Conservation (phyloP, 2,888 invertebrate genomes). For the Chydorus sphaericus region DNA sequence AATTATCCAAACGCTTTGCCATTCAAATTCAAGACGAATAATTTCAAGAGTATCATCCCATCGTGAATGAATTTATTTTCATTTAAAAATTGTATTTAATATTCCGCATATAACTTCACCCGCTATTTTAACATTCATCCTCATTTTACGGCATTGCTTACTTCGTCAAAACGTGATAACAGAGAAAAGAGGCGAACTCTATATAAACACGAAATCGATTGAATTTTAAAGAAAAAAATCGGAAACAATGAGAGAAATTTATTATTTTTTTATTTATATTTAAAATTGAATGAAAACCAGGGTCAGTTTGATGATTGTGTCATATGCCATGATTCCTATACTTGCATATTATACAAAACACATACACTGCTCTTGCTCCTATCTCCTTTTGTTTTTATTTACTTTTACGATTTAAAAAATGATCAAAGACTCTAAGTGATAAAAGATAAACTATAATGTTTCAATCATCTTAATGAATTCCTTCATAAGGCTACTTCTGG, state of each 20-base stretch:
- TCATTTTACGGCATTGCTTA: background rate
- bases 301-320: slow-evolving; percentile 2
- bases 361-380: too few relatives aligned
- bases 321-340: slow-evolving; percentile 1
- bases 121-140: background rate
- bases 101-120: background rate
- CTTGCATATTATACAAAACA: background rate
- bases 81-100: background rate
- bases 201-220: background rate
- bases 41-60: background rate
- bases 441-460: too few relatives aligned
- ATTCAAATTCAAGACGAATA: slow-evolving; percentile 13
- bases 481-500: too few relatives aligned
- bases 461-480: too few relatives aligned
- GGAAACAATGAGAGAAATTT: background rate
- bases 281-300: background rate
- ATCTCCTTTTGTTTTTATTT: too few relatives aligned
- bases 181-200: background rate
- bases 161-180: slow-evolving; percentile 3
- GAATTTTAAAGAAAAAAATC: background rate
- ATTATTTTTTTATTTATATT: slow-evolving; percentile 7
- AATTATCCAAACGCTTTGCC: slow-evolving; percentile 5
- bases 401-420: too few relatives aligned
- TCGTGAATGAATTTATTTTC: background rate
- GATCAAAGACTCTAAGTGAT: too few relatives aligned